phyloP scores from a whole-genome alignment of 2,888 invertebrate species.

The Saturnia pavonia region DNA sequence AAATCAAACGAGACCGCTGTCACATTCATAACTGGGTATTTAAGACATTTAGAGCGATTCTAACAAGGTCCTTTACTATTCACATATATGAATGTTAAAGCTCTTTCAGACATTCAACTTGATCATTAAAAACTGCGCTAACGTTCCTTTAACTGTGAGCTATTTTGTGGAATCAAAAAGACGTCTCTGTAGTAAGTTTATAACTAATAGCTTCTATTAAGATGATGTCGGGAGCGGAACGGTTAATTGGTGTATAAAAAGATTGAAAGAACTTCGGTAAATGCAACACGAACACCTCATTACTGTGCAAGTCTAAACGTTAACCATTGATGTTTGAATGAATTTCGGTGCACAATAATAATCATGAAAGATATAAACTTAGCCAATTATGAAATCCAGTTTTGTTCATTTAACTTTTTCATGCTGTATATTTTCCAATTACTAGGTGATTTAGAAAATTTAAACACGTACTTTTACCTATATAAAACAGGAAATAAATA shows the following conservation, averaged over 20 bases:
- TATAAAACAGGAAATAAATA: too few species aligned
- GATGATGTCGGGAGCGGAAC: conserved; percentile 34
- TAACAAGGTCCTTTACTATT: conserved; percentile 71
- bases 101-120: conserved; percentile 59
- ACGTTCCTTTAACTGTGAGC: conserved; percentile 57
- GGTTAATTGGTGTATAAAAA: conserved; percentile 41
- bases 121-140: conserved; percentile 65
- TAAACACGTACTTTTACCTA: too few species aligned
- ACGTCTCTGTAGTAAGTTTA: conserved; percentile 55
- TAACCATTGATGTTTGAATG: conserved; percentile 16
- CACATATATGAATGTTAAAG: conserved; percentile 61
- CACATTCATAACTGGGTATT: conserved; percentile 58
- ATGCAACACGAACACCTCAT: conserved; percentile 10
- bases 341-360: conserved; percentile 7
- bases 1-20: conserved; percentile 43
- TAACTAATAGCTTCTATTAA: conserved; percentile 42
- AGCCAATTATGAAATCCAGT: too few species aligned
- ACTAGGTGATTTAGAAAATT: too few species aligned
- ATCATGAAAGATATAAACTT: not conserved
- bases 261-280: conserved; percentile 20
- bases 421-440: too few species aligned
- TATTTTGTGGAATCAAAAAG: conserved; percentile 59
- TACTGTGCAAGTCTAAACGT: conserved; percentile 7
- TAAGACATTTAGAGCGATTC: conserved; percentile 64
- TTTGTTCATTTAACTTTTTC: too few species aligned